Conservation (phyloP, 2,113 vertebrate genomes). For the Azemiops feae region DNA sequence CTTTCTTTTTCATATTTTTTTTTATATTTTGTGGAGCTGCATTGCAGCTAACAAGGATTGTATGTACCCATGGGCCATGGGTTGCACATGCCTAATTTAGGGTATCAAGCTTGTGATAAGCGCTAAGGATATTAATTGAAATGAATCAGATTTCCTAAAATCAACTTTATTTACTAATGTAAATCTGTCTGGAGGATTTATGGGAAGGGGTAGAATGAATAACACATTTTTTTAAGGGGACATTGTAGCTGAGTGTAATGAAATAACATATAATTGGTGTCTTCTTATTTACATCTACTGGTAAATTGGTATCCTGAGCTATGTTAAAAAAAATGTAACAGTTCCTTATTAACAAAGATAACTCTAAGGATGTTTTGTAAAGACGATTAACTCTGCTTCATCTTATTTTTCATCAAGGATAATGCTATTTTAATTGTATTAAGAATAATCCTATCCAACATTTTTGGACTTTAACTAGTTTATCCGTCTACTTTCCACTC, state of each 20-base stretch:
- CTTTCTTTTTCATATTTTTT: neutral
- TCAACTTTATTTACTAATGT: slow-evolving; percentile 36
- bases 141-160: slow-evolving; percentile 59
- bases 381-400: slow-evolving; percentile 29
- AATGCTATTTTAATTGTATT: slow-evolving; percentile 33
- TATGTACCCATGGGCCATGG: neutral
- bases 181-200: slow-evolving; percentile 5
- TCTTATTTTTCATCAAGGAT: slow-evolving; percentile 31
- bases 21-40: neutral
- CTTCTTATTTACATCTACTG: slow-evolving; percentile 19
- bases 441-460: slow-evolving; percentile 32
- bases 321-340: slow-evolving; percentile 10
- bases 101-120: slow-evolving; percentile 68
- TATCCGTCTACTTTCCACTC: neutral
- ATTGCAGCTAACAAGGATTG: too few species aligned
- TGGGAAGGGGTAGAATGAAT: neutral
- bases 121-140: slow-evolving; percentile 65
- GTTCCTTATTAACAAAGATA: slow-evolving; percentile 30
- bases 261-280: slow-evolving; percentile 9
- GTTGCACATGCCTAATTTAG: slow-evolving; percentile 20
- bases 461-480: slow-evolving; percentile 14
- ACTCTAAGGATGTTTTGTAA: slow-evolving; percentile 24
- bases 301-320: neutral
- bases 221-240: neutral
- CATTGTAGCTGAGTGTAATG: slow-evolving; percentile 17